These are phyloP conservation scores for Esox lucius DNA, from an alignment of 2,797 vertebrate species.

Conservation along the genomic window DNA sequence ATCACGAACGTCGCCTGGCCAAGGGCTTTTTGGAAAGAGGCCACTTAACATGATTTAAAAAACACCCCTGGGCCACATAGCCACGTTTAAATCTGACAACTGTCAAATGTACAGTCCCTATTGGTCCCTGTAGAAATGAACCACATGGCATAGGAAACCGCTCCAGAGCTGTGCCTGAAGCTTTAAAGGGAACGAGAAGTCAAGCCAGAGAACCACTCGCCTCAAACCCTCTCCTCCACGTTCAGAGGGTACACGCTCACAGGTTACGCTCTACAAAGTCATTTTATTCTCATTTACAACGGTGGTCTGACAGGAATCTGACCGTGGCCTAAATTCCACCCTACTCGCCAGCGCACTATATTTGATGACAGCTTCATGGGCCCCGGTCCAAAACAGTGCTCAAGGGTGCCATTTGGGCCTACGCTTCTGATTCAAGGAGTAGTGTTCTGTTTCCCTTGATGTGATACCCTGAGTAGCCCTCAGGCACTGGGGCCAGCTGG, in stretches of 20 bases:
- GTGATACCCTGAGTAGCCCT: conserved; percentile 1
- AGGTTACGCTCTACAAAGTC: background rate
- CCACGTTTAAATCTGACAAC: background rate
- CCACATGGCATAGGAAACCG: background rate
- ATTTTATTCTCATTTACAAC: background rate
- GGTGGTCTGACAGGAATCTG: background rate
- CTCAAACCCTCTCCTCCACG: background rate
- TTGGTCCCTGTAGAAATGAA: background rate
- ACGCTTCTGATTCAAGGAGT: background rate
- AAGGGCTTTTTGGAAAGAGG: background rate
- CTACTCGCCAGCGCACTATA: background rate
- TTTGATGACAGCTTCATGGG: background rate
- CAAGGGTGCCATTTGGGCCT: background rate
- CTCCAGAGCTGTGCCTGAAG: background rate
- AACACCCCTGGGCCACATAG: background rate
- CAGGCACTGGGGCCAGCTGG: background rate
- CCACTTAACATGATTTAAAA: background rate
- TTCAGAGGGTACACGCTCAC: background rate
- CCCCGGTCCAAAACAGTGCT: background rate
- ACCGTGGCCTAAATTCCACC: background rate
- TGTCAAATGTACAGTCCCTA: background rate
- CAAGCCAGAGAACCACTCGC: background rate
- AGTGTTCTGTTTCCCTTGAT: conserved; percentile 1
- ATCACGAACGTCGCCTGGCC: background rate
- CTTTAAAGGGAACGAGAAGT: background rate